Evolutionary conservation across 1,140 invertebrate genomes (phyloP).

Genomic region (Trissolcus basalis): DNA sequence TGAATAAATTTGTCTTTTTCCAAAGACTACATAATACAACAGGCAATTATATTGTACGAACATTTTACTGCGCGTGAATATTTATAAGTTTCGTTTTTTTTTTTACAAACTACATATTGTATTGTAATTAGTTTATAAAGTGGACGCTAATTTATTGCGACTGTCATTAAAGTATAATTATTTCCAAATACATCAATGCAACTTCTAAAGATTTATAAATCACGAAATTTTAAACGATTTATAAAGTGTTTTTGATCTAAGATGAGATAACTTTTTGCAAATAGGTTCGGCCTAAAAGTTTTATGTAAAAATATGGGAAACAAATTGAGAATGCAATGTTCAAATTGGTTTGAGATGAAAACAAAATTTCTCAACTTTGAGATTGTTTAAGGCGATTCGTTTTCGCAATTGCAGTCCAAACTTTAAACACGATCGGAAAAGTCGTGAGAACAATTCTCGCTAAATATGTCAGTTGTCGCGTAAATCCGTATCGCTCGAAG

Average conservation of each 20-base stretch:
- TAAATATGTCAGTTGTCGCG: slow-evolving; percentile 24
- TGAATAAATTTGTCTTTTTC: slow-evolving; percentile 23
- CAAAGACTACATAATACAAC: neutral
- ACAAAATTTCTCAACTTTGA: too few relatives aligned
- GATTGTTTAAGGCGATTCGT: too few relatives aligned
- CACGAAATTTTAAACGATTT: too few relatives aligned
- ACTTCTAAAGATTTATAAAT: too few relatives aligned
- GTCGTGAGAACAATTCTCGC: slow-evolving; percentile 1
- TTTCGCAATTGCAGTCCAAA: neutral
- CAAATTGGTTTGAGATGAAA: too few relatives aligned
- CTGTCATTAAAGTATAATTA: slow-evolving; percentile 1
- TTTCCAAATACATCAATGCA: too few relatives aligned
- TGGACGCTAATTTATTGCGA: slow-evolving; percentile 27
- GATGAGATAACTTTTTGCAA: too few relatives aligned
- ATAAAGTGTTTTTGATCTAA: too few relatives aligned
- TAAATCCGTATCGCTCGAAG: slow-evolving; percentile 23
- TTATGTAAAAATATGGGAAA: too few relatives aligned
- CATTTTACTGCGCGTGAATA: slow-evolving; percentile 16
- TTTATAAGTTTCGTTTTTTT: slow-evolving; percentile 13
- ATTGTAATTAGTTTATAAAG: slow-evolving; percentile 27
- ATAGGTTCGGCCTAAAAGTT: too few relatives aligned
- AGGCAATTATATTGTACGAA: slow-evolving; percentile 7
- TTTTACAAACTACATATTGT: slow-evolving; percentile 22
- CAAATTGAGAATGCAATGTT: too few relatives aligned
- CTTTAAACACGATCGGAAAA: neutral